Base-by-base conservation (phyloP, 2,113 vertebrate genomes). In the Panthera leo region DNA sequence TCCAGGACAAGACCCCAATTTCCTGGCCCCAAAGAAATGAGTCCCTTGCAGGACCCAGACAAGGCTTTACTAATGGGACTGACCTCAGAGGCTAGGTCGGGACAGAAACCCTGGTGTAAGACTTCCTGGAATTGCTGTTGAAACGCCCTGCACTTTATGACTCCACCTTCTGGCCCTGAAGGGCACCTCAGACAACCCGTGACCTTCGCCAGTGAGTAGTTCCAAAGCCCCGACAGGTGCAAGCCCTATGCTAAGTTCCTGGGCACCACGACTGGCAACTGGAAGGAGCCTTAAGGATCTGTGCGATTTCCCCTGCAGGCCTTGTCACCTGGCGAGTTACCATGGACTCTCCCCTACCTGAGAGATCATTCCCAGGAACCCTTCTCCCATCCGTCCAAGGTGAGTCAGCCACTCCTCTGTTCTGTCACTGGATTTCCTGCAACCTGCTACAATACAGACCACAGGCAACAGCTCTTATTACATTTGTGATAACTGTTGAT, bases 311-410 rank as follows among this genome's bases (percentile, higher is more conserved):
- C 61, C 61, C 67, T 79, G 91, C 15, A 51, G 53, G 25, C 11
- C 23, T 27, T 12, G 12, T 29, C 15, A 8, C 14, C 53, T 31
- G 55, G 68, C 25, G 29, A 73, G 51, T 13, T 42, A 55, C 34
- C n/a, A 51, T 0, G 0, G 6, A 8, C 27, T n/a, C 3, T 73
- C 31, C 25, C 29, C 23, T 9, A 45, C 23, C 3, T 68, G 9
- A 85, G 71, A 15, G n/a, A 61, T 39, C 31, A 29, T 29, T 71
- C 31, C 21, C 14, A 42, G 27, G 16, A 83, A 27, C 7, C 29
- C 63, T 68, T 67, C 23, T 51, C 31, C 45, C 15, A 21, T 11
- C 18, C 21, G 29, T 55, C 34, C 4, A 7, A 31, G 45, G 11
- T 61, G 48, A 53, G 15, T 0, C 14, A 23, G 39, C 25, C 0